Evolutionary conservation across 2,797 vertebrate species (phyloP), one percentile per base, ranked within the genome.

Genomic region (Aulostomus chinensis): DNA sequence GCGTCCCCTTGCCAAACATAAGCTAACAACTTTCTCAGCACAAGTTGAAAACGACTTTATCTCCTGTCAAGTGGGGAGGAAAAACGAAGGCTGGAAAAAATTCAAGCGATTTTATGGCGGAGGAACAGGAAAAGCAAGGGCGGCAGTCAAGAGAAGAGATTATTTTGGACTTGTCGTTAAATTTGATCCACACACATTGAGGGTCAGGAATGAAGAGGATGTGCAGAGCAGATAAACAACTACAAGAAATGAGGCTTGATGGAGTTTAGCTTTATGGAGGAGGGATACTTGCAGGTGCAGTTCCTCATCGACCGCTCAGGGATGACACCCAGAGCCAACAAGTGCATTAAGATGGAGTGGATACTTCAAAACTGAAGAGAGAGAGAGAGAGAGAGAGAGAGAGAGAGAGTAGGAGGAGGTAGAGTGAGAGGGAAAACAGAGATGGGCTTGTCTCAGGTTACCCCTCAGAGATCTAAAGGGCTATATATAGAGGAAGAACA

Each of bases 401-500:
- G 45, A 15, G 17, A 25, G 25, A 41, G 28, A 41, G 25, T 25
- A 41, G n/a, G n/a, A n/a, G n/a, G n/a, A n/a, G n/a, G n/a, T n/a
- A n/a, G n/a, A 70, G 60, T 64, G 63, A 56, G 62, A 72, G 77
- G 61, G 45, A 7, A 46, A 68, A 32, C 59, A 34, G 53, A 51
- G 68, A 70, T 22, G 68, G 57, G 68, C 51, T 28, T 10, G 68
- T 86, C 81, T 88, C 86, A 60, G 21, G 45, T 91, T 88, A 86
- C 88, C 51, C 73, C 62, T 69, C 54, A 1, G 78, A 89, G 80
- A 88, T 68, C 74, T 72, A 58, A 85, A 68, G 54, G 50, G 68
- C 73, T 90, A 88, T 57, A 75, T 85, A 81, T 89, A 92, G 88
- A 46, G 49, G 29, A 48, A 73, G 65, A 83, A 80, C 80, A 82